Base-by-base conservation (phyloP, 2,113 vertebrate genomes). In the Platycercus adscitus region DNA sequence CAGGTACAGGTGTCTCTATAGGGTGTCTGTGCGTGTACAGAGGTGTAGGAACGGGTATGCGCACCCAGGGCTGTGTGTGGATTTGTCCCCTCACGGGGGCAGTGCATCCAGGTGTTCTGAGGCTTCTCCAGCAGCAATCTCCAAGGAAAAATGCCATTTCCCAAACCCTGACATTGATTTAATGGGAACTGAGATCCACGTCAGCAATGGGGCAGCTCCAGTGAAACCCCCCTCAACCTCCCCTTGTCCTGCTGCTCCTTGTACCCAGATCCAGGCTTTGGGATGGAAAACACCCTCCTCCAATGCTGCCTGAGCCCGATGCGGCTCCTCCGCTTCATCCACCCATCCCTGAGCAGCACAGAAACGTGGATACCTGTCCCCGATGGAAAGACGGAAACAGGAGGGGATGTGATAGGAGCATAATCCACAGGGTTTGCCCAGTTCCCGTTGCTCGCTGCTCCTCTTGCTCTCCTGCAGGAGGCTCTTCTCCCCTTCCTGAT, bases 331-430 rank as follows among this genome's bases (percentile, higher is more conserved):
- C 55, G 44, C 79, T 60, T 35, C 58, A 53, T 5, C 65, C 56
- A 39, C 6, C 56, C 6, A 0, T 0, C 23, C 94, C 84, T 0
- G 0, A 10, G 15, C 0, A 3, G n/a, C 66, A n/a, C 0, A 0
- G 80, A 17, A 37, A 29, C 55, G 8, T 0, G 2, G 23, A 7
- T 19, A 13, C 3, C 66, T 64, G 56, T 35, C 64, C 77, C 2
- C 1, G n/a, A 17, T 0, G 3, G 21, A 41, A 26, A 44, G 24
- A 71, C 9, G 13, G 53, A 14, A 64, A 44, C 28, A 8, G 39
- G 33, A 4, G 26, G 47, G 47, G 31, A 2, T 41, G 33, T 39
- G 37, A n/a, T 26, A 21, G 18, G 65, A 66, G 41, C 19, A 7
- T 5, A 11, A 52, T 20, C 75, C 37, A 33, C 35, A 29, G 26